Base-by-base conservation (phyloP, 1,140 invertebrate genomes). In the Trialeurodes vaporariorum region DNA sequence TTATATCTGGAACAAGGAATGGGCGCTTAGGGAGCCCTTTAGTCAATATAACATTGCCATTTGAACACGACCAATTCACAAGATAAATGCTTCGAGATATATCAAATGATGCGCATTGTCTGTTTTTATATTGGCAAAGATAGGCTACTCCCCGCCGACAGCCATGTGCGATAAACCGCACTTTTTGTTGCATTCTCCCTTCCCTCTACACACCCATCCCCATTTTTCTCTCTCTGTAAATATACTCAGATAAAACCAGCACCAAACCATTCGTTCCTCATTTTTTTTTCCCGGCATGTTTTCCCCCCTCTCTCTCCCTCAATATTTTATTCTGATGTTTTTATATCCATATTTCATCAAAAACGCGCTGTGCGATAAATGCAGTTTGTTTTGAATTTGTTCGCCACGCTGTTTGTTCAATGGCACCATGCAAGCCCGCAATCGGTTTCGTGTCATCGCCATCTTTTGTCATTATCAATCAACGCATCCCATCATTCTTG, bases 1-100 rank as follows among this genome's bases (percentile, higher is more conserved):
- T 49, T 49, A 49, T 49, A 49, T 49, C 34, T 49, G 34, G 34
- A 49, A 49, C 34, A 49, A 49, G 34, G n/a, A 49, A 49, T 49
- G 34, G 34, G 34, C 34, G 34, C 34, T 49, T 17, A 17, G 34
- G 34, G 34, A 49, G 34, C 34, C 34, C 34, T 17, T n/a, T 17
- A 49, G 34, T 49, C 34, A 49, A 49, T 49, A 49, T 49, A n/a
- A 49, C 34, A 49, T 49, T 17, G 34, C 34, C 34, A 49, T 49
- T 49, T 49, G 34, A 49, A 17, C 34, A 17, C n/a, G 34, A 49
- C 34, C 34, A 49, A 49, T 49, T 49, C 34, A 49, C 34, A 49
- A 49, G 34, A 49, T 49, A 49, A 49, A 49, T 49, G 34, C 34
- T 49, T 17, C 34, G 5, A 49, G 34, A 49, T 49, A 49, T 49